phyloP scores from a whole-genome alignment of 1,140 invertebrate genomes.

The Semibalanus balanoides region DNA sequence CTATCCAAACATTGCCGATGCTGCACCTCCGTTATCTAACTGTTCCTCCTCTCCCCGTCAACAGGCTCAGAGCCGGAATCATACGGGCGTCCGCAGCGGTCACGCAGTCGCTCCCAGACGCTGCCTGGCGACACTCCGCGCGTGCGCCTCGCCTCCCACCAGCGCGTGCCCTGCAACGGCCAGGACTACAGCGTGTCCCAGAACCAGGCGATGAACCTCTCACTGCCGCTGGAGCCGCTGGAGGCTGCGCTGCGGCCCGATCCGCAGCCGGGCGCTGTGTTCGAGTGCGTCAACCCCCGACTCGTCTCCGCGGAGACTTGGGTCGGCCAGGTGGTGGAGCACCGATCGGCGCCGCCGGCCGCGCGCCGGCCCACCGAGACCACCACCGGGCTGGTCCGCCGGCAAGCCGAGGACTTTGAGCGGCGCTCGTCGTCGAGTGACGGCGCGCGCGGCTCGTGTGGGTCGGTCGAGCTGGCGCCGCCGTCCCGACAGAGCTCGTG shows the following conservation, averaged over 20 bases:
- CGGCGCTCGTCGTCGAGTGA: conserved; percentile 22
- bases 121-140: background rate
- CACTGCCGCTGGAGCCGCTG: conserved; percentile 17
- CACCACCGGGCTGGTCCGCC: background rate
- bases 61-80: background rate
- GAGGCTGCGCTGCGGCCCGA: background rate
- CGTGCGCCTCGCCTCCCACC: background rate
- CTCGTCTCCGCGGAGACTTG: background rate
- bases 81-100: background rate
- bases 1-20: too few species aligned
- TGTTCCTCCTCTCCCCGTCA: background rate
- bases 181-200: conserved; percentile 74
- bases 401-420: conserved; percentile 49
- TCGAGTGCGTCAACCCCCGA: background rate
- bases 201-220: conserved; percentile 67
- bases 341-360: background rate
- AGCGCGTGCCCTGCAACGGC: conserved; percentile 62
- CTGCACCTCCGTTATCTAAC: too few species aligned
- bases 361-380: background rate
- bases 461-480: background rate
- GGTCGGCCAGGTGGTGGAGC: background rate
- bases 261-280: background rate
- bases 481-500: background rate
- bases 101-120: background rate
- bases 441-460: conserved; percentile 17